Conservation (phyloP, 2,113 vertebrate species). For the Nyctereutes procyonoides region DNA sequence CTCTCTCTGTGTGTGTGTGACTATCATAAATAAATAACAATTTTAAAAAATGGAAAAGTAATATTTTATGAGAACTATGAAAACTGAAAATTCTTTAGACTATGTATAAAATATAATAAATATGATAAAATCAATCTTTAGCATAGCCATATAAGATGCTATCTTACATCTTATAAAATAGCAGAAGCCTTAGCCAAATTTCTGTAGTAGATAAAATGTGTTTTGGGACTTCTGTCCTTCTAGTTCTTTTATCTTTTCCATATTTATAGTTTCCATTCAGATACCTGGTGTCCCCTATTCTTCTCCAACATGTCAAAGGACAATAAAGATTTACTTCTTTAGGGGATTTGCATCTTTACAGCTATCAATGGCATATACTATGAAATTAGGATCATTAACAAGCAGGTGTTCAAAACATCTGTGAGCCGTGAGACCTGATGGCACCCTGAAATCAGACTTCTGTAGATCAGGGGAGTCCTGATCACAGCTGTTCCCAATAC, state of each 20-base stretch:
- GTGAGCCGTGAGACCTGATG: background rate
- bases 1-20: too few relatives aligned
- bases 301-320: conserved; percentile 24
- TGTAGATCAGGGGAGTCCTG: background rate
- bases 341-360: background rate
- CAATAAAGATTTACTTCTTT: background rate
- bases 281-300: background rate
- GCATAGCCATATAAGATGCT: background rate
- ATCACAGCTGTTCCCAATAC: background rate
- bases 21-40: too few relatives aligned
- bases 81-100: background rate
- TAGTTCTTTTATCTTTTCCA: conserved; percentile 33
- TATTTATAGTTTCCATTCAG: background rate
- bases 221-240: background rate
- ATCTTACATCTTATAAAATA: conserved; percentile 25
- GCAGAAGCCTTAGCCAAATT: conserved; percentile 2
- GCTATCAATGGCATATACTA: background rate
- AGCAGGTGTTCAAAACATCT: background rate
- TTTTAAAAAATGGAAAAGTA: background rate
- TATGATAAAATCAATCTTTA: background rate
- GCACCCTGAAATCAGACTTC: conserved; percentile 14
- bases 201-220: background rate
- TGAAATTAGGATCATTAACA: background rate
- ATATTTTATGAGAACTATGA: conserved; percentile 37
- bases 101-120: too few relatives aligned